phyloP scores from a whole-genome alignment of 2,888 invertebrate species.

The Acronicta psi region DNA sequence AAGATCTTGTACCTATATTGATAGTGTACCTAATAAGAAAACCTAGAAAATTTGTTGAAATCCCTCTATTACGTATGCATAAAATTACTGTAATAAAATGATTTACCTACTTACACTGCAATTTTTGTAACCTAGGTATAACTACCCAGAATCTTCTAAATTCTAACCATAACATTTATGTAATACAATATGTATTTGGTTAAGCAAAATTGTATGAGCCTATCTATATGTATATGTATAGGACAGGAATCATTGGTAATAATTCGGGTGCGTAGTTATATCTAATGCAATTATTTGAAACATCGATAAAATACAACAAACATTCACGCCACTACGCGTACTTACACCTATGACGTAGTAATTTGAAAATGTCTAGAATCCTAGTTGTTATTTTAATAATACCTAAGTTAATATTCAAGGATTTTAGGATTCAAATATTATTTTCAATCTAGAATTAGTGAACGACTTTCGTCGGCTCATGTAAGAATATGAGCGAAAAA shows the following conservation, averaged over 20 bases:
- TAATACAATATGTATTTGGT: conserved; percentile 9
- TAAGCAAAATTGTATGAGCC: conserved; percentile 7
- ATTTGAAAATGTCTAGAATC: background rate
- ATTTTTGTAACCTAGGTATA: conserved; percentile 12
- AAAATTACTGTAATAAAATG: conserved; percentile 16
- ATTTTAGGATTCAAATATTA: background rate
- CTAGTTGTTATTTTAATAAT: background rate
- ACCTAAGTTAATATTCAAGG: background rate
- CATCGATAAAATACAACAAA: conserved; percentile 41
- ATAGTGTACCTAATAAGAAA: conserved; percentile 1
- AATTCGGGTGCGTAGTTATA: background rate
- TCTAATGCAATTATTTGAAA: conserved; percentile 10
- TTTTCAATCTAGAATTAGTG: background rate
- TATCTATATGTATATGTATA: no score
- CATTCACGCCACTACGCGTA: conserved; percentile 35
- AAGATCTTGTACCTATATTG: background rate
- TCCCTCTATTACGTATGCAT: conserved; percentile 39
- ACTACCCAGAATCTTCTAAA: conserved; percentile 12
- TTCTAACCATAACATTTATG: conserved; percentile 23
- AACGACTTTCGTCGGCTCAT: no score
- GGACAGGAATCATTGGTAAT: background rate
- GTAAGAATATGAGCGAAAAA: no score
- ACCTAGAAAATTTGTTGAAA: conserved; percentile 13
- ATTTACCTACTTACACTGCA: conserved; percentile 17
- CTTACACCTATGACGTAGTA: background rate